Evolutionary conservation across 2,113 vertebrate species (phyloP).

Genomic region (Istiophorus platypterus): DNA sequence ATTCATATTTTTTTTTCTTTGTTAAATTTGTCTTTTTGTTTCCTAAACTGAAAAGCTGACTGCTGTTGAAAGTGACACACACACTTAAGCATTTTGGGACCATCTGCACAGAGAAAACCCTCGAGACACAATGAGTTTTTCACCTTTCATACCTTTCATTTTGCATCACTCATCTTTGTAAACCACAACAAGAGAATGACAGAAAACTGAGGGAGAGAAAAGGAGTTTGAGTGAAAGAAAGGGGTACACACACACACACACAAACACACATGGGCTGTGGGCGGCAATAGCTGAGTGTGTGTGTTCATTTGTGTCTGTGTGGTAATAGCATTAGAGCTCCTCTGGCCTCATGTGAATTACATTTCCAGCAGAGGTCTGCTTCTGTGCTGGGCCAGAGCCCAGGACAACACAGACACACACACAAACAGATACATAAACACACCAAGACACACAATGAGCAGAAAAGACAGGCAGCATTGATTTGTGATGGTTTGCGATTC

Average conservation of each 20-base stretch:
- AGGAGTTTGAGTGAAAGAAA: conserved; percentile 29
- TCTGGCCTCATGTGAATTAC: conserved; percentile 78
- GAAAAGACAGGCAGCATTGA: conserved; percentile 23
- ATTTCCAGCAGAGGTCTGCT: conserved; percentile 78
- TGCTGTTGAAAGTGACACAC: neutral
- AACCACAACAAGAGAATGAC: conserved; percentile 29
- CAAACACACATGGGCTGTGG: conserved; percentile 40
- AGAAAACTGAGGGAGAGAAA: conserved; percentile 30
- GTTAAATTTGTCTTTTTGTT: neutral
- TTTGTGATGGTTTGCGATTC: conserved; percentile 43
- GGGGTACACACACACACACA: conserved; percentile 11
- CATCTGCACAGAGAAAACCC: neutral
- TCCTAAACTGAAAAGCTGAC: neutral
- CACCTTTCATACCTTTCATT: conserved; percentile 31
- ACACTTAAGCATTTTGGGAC: conserved; percentile 6
- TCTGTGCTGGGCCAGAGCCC: conserved; percentile 73
- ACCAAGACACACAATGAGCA: conserved; percentile 31
- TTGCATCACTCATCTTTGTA: conserved; percentile 26
- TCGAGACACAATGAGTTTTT: conserved; percentile 37
- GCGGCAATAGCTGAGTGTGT: conserved; percentile 62
- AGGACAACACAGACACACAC: conserved; percentile 21
- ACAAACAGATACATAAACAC: conserved; percentile 23
- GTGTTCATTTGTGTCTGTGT: conserved; percentile 40
- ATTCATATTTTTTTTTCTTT: neutral
- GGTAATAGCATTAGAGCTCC: conserved; percentile 75